Evolutionary conservation across 2,113 vertebrate species (phyloP).

Genomic region (Eupsittula cactorum): DNA sequence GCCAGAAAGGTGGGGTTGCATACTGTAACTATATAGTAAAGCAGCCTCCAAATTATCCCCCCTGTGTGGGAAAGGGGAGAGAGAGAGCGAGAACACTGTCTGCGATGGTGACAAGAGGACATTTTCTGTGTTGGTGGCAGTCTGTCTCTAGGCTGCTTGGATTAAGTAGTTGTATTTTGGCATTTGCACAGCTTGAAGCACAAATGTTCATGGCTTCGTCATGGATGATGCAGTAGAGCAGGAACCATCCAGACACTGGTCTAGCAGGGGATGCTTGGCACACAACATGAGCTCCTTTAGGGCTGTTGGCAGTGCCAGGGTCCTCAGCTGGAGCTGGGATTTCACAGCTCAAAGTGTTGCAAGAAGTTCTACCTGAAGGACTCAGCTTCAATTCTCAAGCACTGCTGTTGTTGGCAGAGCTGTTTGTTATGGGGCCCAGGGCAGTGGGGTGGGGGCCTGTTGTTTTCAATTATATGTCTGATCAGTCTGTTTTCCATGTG

Average conservation of each 20-base stretch:
- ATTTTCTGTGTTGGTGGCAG: not conserved
- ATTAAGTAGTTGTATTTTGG: not conserved
- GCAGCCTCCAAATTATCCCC: not conserved
- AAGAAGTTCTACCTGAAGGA: not conserved
- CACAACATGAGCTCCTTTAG: not conserved
- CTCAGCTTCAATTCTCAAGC: accelerated
- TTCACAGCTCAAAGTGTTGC: accelerated
- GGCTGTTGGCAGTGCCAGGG: not conserved
- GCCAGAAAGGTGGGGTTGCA: not conserved
- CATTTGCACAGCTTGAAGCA: not conserved
- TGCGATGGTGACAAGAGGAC: not conserved
- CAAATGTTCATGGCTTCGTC: not conserved
- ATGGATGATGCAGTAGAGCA: accelerated
- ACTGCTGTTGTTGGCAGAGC: not conserved
- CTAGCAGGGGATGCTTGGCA: not conserved
- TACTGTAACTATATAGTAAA: not conserved
- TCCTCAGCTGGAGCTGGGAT: not conserved
- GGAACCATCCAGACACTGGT: not conserved
- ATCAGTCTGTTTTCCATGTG: not conserved
- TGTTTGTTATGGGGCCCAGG: not conserved
- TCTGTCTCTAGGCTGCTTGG: not conserved
- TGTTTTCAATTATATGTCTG: not conserved
- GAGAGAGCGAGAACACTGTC: not conserved
- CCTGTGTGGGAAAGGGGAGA: accelerated
- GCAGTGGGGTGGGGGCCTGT: not conserved